These are phyloP conservation scores for Phenganax stokvisi DNA, from an alignment of 92 coral and sea anemone genomes.

Conservation along the genomic window DNA sequence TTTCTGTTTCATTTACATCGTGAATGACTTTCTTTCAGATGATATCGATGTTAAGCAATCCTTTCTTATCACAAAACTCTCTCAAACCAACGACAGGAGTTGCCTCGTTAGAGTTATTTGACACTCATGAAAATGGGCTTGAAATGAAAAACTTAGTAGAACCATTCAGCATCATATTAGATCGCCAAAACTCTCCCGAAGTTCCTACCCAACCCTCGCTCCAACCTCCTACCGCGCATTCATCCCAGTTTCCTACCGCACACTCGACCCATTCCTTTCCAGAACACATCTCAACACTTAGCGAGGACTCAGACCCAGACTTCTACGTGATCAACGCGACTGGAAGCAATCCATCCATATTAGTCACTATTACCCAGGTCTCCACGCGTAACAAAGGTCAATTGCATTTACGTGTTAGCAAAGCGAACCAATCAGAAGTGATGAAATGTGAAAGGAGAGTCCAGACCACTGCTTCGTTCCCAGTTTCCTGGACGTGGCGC, in stretches of 20 bases:
- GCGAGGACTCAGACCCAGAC: conserved; percentile 9
- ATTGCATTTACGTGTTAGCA: conserved; percentile 24
- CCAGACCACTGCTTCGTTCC: conserved; percentile 40
- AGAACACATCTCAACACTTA: neutral
- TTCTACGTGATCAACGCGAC: conserved; percentile 17
- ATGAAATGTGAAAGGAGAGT: conserved; percentile 2
- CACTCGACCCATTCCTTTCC: conserved; percentile 6
- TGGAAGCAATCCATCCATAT: neutral
- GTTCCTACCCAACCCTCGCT: neutral
- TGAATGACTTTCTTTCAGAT: conserved; percentile 42
- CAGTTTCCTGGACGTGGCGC: conserved; percentile 39
- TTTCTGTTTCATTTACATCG: neutral
- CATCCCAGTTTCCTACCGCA: neutral
- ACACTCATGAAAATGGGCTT: conserved; percentile 50
- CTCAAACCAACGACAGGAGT: conserved; percentile 43
- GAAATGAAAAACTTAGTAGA: conserved; percentile 51
- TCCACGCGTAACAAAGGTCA: conserved; percentile 17
- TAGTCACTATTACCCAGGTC: conserved; percentile 17
- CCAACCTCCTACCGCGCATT: neutral
- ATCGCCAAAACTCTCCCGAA: neutral
- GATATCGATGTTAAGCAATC: conserved; percentile 50
- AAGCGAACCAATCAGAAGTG: neutral
- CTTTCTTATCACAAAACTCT: conserved; percentile 45
- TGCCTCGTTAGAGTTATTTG: conserved; percentile 59
- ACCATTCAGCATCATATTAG: conserved; percentile 62